Evolutionary conservation across 2,113 vertebrate species (phyloP).

Genomic region (Taurulus bubalis): DNA sequence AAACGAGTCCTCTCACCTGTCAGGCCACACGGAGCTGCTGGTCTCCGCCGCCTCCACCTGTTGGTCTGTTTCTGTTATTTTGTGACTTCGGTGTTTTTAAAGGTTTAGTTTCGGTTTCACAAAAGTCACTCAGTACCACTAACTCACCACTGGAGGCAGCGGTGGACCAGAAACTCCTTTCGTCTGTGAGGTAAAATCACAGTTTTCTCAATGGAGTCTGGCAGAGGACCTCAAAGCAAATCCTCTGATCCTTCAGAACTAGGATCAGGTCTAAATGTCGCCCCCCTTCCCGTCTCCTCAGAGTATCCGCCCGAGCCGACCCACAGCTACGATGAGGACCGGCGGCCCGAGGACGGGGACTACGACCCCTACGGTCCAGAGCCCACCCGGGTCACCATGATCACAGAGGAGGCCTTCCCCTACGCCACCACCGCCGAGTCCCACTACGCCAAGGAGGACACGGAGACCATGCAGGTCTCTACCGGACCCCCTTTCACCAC

Average conservation of each 20-base stretch:
- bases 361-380: constrained; percentile 69
- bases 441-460: constrained; percentile 82
- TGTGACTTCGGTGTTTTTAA: too few species aligned
- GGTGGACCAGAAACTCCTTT: too few species aligned
- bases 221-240: too few species aligned
- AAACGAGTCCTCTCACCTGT: too few species aligned
- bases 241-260: neutral
- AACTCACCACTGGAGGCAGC: too few species aligned
- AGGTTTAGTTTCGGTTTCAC: too few species aligned
- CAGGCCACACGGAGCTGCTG: too few species aligned
- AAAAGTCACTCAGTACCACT: too few species aligned
- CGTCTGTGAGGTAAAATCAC: too few species aligned
- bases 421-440: constrained; percentile 77
- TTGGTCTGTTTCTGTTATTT: neutral
- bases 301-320: constrained; percentile 72
- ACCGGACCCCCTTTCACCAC: too few species aligned
- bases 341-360: constrained; percentile 54
- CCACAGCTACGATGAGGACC: constrained; percentile 70
- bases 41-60: neutral
- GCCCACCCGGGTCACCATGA: constrained; percentile 80
- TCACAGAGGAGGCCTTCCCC: constrained; percentile 79
- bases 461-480: constrained; percentile 65
- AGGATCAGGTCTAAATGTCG: neutral
- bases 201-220: too few species aligned
- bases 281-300: neutral